Percentiles rank a stretch among this genome's conserved stretches.
Conservation (phyloP, 2,113 vertebrate genomes). For the Oreotragus oreotragus region DNA sequence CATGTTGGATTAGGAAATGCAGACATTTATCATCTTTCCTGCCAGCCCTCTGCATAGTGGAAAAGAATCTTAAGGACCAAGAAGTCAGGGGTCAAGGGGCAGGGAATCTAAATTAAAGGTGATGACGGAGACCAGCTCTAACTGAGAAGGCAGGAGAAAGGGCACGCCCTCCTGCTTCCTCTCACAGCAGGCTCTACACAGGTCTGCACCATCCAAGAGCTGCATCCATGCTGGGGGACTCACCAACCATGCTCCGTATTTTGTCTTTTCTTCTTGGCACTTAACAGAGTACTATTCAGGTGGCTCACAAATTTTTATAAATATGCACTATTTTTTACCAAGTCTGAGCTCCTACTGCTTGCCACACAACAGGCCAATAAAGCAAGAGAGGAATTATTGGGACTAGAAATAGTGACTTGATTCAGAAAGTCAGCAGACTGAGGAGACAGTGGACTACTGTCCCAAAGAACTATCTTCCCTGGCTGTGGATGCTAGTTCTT, state of each 20-base stretch:
- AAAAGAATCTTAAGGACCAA: neutral
- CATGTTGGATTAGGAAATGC: neutral
- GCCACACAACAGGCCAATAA: neutral
- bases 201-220: accelerated
- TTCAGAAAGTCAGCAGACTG: neutral
- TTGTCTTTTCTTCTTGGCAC: neutral
- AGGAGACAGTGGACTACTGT: neutral
- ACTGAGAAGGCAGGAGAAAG: neutral
- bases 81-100: neutral
- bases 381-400: neutral
- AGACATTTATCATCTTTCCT: neutral
- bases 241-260: accelerated
- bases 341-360: neutral
- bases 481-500: neutral
- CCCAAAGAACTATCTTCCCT: neutral
- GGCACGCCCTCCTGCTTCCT: accelerated
- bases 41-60: neutral
- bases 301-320: neutral
- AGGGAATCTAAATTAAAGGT: neutral
- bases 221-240: neutral
- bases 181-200: accelerated
- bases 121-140: neutral
- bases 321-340: neutral
- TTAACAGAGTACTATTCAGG: neutral
- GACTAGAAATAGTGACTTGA: neutral